A percentile compares a stretch with the other conserved stretches of the same genome.
Evolutionary conservation across 53 echinoderm and acorn worm species (phyloP).

Genomic region (Astropecten irregularis): DNA sequence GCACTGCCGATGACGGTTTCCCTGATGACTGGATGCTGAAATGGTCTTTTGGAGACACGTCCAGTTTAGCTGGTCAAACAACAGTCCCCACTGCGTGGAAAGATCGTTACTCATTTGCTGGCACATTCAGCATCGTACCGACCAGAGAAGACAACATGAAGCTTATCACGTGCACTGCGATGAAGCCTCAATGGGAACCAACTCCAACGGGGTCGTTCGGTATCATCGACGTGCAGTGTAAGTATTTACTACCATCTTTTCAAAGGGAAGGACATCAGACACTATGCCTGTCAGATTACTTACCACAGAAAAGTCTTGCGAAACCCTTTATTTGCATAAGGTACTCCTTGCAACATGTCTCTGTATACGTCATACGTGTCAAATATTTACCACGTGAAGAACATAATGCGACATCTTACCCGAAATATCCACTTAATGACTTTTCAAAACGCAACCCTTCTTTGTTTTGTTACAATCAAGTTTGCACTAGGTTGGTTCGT

Average conservation of each 20-base stretch:
- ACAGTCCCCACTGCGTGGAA: not conserved
- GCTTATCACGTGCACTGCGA: not conserved
- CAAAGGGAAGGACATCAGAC: no score
- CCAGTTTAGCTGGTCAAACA: not conserved
- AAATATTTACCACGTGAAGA: no score
- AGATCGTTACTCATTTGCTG: not conserved
- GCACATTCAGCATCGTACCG: not conserved
- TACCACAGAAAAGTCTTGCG: no score
- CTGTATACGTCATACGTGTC: no score
- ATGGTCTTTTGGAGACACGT: not conserved
- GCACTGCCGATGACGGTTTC: not conserved
- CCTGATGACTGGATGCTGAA: conserved; percentile 1
- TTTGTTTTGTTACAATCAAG: no score
- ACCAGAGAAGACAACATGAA: conserved; percentile 6
- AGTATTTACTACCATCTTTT: not conserved
- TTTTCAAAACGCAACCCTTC: no score
- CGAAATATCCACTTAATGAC: no score
- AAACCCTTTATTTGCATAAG: no score
- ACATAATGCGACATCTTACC: no score
- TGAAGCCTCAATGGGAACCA: not conserved
- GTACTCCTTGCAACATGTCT: no score
- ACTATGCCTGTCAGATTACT: no score
- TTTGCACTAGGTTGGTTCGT: no score
- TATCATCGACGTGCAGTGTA: not conserved
- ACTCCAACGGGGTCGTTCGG: not conserved